Percentiles rank a stretch among this genome's conserved stretches.
These are phyloP conservation scores for Poeciliopsis paucimaculata DNA, from an alignment of 2,797 vertebrate species.

Conservation along the genomic window DNA sequence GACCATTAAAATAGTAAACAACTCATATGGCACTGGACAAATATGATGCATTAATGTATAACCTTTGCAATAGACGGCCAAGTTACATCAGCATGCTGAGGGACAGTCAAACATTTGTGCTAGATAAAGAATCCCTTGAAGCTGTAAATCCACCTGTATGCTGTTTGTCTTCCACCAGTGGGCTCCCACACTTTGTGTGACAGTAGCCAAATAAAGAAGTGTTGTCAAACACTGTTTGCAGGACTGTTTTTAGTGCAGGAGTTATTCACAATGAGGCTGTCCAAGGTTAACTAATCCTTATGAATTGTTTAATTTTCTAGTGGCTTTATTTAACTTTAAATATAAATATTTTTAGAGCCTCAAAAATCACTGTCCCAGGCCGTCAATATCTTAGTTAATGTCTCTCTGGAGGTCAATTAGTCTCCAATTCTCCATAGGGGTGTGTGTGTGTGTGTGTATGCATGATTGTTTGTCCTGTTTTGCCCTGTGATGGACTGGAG, in stretches of 20 bases:
- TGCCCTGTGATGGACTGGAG: no score
- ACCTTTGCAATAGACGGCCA: constrained; percentile 68
- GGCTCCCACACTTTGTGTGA: constrained; percentile 70
- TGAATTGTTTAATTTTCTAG: not conserved
- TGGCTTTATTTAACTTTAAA: not conserved
- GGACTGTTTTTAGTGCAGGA: not conserved
- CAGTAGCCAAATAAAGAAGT: constrained; percentile 48
- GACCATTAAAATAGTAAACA: constrained; percentile 37
- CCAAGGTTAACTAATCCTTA: not conserved
- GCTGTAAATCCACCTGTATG: constrained; percentile 82
- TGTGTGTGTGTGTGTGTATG: no score
- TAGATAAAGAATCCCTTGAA: constrained; percentile 81
- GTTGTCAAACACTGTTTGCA: constrained; percentile 57
- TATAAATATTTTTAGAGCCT: not conserved
- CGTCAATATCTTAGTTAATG: not conserved
- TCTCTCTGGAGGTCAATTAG: no score
- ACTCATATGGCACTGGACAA: constrained; percentile 48
- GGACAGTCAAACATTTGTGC: constrained; percentile 78
- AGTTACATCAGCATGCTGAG: constrained; percentile 74
- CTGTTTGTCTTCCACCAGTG: constrained; percentile 78
- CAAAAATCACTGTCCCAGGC: not conserved
- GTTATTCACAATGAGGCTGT: not conserved
- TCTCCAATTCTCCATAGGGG: no score
- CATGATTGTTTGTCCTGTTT: no score
- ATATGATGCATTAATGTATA: constrained; percentile 44